These are phyloP conservation scores for Acarapis woodi DNA, from an alignment of 1,140 invertebrate genomes.

Conservation along the genomic window DNA sequence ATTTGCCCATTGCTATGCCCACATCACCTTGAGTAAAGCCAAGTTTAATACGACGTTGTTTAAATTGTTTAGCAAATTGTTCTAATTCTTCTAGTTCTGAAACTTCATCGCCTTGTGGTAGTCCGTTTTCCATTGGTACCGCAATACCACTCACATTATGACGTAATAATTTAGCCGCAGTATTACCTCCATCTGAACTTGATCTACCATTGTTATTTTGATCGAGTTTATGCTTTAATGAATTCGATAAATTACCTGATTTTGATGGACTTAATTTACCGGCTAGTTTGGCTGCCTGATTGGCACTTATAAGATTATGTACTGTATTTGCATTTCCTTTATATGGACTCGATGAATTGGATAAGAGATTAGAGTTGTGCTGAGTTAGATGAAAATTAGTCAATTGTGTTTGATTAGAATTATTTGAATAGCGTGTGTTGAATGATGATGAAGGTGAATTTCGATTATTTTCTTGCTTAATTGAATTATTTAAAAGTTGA, in stretches of 20 bases:
- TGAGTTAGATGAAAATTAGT: no score
- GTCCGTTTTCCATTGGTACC: constrained; percentile 6
- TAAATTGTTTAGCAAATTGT: constrained; percentile 87
- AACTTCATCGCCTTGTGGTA: constrained; percentile 52
- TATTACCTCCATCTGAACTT: not conserved
- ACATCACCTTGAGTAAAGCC: constrained; percentile 97
- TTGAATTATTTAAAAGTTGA: constrained; percentile 3
- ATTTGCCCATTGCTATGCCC: constrained; percentile 85
- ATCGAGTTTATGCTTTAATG: not conserved
- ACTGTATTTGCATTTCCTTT: no score
- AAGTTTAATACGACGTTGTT: constrained; percentile 74
- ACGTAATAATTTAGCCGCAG: not conserved
- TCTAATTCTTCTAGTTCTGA: constrained; percentile 82
- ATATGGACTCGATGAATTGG: no score
- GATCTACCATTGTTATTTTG: not conserved
- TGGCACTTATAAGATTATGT: no score
- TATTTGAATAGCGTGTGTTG: not conserved
- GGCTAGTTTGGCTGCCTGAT: not conserved
- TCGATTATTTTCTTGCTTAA: not conserved
- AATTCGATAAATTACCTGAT: not conserved
- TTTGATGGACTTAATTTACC: not conserved
- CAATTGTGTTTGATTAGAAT: no score
- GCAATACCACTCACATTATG: not conserved
- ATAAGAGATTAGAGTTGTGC: no score
- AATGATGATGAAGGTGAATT: constrained; percentile 4